These are phyloP conservation scores for Venustoraphidia nigricollis DNA, from an alignment of 2,888 invertebrate genomes.

Conservation along the genomic window DNA sequence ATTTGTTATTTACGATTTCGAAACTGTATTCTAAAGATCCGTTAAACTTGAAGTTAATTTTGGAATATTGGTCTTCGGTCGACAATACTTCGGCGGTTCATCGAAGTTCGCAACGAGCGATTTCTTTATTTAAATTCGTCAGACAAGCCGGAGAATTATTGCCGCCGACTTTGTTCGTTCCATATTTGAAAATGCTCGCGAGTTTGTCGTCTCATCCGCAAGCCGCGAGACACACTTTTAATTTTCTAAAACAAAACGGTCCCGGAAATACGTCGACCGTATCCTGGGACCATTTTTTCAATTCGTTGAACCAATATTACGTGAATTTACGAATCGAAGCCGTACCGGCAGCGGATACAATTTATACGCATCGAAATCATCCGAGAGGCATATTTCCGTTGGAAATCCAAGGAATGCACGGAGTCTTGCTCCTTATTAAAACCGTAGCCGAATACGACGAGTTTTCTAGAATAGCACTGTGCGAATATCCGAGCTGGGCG, in stretches of 20 bases:
- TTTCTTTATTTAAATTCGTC: constrained; percentile 81
- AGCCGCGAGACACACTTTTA: constrained; percentile 66
- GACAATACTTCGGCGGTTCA: constrained; percentile 29
- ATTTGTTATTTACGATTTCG: constrained; percentile 63
- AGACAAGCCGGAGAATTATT: constrained; percentile 74
- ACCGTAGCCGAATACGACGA: constrained; percentile 68
- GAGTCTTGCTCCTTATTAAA: constrained; percentile 63
- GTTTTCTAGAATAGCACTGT: constrained; percentile 63
- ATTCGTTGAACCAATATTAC: constrained; percentile 58
- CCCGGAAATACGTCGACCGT: constrained; percentile 35
- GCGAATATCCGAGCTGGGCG: constrained; percentile 81
- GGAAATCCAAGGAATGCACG: constrained; percentile 72
- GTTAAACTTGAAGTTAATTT: constrained; percentile 46
- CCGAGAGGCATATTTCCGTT: constrained; percentile 56
- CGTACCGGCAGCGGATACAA: constrained; percentile 44
- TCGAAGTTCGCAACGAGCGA: constrained; percentile 44
- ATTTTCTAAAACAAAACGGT: constrained; percentile 55
- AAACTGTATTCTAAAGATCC: constrained; percentile 65
- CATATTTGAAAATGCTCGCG: constrained; percentile 74
- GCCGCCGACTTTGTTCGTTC: constrained; percentile 68
- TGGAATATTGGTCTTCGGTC: constrained; percentile 70
- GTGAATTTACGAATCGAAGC: constrained; percentile 54
- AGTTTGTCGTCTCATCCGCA: constrained; percentile 61
- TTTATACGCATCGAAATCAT: constrained; percentile 39
- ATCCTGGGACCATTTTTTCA: constrained; percentile 77